These are phyloP conservation scores for Chaetops frenatus DNA, from an alignment of 2,113 vertebrate species.

Conservation along the genomic window DNA sequence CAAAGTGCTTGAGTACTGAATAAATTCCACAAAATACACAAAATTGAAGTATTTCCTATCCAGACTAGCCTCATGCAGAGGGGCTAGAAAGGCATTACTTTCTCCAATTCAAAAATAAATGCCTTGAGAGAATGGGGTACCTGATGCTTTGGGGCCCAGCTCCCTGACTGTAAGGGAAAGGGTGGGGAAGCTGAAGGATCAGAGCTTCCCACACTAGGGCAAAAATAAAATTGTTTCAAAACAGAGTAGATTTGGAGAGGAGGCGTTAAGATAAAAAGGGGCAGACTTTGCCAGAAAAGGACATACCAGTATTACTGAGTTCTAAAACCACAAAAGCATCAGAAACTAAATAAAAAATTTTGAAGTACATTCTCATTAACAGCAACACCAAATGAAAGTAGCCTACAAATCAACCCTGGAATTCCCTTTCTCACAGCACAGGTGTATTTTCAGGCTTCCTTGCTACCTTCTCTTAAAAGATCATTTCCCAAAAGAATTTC, in stretches of 20 bases:
- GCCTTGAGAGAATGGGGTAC: not conserved
- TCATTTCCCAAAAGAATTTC: not conserved
- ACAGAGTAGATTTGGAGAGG: not conserved
- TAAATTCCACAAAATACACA: not conserved
- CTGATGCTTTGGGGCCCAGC: not conserved
- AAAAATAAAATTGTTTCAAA: not conserved
- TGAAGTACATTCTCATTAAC: not conserved
- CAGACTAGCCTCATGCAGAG: not conserved
- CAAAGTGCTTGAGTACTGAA: not conserved
- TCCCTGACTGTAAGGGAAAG: not conserved
- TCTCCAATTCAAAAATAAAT: not conserved
- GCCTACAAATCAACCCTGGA: not conserved
- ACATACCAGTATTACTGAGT: not conserved
- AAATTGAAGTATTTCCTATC: not conserved
- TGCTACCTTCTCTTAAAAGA: not conserved
- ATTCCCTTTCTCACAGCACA: not conserved
- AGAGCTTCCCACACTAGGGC: not conserved
- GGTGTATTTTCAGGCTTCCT: not conserved
- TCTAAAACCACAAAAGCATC: not conserved
- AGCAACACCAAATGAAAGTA: not conserved
- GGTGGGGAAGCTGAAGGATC: not conserved
- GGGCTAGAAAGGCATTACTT: not conserved
- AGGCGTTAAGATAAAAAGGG: not conserved
- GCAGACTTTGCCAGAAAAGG: not conserved
- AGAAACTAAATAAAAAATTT: not conserved